Percentiles rank a stretch among this genome's conserved stretches.
phyloP scores from a whole-genome alignment of 1,140 invertebrate genomes.

The Zaprionus africanus region DNA sequence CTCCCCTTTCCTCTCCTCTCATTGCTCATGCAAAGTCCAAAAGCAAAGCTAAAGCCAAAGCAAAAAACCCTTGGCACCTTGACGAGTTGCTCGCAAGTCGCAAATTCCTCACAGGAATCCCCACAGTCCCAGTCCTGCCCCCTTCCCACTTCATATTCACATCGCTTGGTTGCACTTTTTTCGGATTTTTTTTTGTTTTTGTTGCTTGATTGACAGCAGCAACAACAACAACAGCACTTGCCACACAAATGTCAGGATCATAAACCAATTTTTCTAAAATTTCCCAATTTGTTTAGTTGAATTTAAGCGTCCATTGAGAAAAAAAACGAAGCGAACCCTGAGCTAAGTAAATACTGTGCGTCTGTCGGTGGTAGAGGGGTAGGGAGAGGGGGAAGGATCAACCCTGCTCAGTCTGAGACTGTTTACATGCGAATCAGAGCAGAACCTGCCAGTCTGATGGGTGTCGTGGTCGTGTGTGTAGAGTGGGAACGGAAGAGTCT shows the following conservation, averaged over 20 bases:
- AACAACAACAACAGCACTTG: constrained; percentile 18
- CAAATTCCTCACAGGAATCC: neutral
- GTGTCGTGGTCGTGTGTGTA: constrained; percentile 14
- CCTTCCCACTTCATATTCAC: neutral
- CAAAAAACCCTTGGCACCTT: constrained; percentile 29
- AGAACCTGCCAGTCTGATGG: constrained; percentile 35
- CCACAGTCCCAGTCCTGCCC: neutral
- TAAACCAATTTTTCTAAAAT: constrained; percentile 82
- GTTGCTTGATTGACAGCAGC: constrained; percentile 30
- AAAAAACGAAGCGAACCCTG: constrained; percentile 27
- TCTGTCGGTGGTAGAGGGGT: constrained; percentile 2
- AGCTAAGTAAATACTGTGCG: constrained; percentile 57
- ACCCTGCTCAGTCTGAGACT: constrained; percentile 1
- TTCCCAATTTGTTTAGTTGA: constrained; percentile 80
- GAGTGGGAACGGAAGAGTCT: neutral
- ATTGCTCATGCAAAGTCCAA: constrained; percentile 33
- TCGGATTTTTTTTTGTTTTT: constrained; percentile 29
- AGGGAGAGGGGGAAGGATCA: neutral
- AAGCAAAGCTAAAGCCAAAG: constrained; percentile 23
- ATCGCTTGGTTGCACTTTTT: constrained; percentile 46
- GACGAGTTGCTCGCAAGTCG: constrained; percentile 35
- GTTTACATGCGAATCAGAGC: constrained; percentile 24
- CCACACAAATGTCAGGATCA: constrained; percentile 72
- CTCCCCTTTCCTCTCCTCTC: neutral
- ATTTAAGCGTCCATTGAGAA: constrained; percentile 57